Evolutionary conservation across 1,140 invertebrate species (phyloP).

Genomic region (Ceratina japonica): DNA sequence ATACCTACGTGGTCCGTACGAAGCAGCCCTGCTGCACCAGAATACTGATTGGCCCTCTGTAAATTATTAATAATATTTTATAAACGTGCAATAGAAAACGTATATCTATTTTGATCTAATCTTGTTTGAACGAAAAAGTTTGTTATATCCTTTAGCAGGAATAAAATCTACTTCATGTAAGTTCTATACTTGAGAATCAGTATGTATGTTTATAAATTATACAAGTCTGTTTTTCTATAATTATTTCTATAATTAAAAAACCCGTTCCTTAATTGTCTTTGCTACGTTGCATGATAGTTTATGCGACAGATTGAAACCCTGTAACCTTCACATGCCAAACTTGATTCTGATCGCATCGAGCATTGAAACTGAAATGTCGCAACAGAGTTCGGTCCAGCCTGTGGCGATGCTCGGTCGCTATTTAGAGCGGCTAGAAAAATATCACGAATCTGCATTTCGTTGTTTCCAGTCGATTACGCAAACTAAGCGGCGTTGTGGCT

Average conservation of each 20-base stretch:
- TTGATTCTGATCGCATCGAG: constrained; percentile 3
- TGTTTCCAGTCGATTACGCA: constrained; percentile 60
- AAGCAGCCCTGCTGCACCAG: constrained; percentile 29
- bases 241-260: background rate
- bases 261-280: too few relatives aligned
- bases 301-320: background rate
- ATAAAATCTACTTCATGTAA: too few relatives aligned
- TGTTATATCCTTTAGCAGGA: too few relatives aligned
- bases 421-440: constrained; percentile 28
- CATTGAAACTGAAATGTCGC: constrained; percentile 30
- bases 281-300: too few relatives aligned
- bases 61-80: constrained; percentile 53
- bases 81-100: constrained; percentile 41
- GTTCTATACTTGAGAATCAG: too few relatives aligned
- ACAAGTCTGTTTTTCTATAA: background rate
- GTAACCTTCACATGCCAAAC: background rate
- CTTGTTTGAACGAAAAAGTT: too few relatives aligned
- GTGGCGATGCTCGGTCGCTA: background rate
- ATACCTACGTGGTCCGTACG: constrained; percentile 20
- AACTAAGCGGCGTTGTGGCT: constrained; percentile 59
- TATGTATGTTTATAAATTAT: background rate
- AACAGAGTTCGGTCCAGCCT: constrained; percentile 19
- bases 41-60: too few relatives aligned
- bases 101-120: too few relatives aligned
- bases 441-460: constrained; percentile 62